Conservation (phyloP, 2,797 vertebrate genomes). For the Eospalax fontanierii region DNA sequence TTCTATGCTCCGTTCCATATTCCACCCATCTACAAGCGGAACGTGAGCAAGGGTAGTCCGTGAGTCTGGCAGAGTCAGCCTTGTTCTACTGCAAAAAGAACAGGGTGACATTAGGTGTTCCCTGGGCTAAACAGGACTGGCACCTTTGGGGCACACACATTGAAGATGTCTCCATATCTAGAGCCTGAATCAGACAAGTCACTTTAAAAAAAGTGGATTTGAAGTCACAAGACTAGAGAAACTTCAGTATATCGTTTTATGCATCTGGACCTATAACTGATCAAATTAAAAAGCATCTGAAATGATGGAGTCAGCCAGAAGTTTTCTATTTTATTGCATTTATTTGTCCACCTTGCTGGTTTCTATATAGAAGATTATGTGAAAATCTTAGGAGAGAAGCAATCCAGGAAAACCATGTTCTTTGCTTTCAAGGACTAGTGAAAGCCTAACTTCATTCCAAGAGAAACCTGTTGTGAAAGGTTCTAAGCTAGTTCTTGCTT, state of each 20-base stretch:
- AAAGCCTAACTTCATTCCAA: background rate
- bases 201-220: background rate
- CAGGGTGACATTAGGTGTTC: background rate
- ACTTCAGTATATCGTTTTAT: background rate
- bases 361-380: background rate
- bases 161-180: background rate
- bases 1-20: background rate
- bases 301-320: background rate
- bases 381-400: slow-evolving; percentile 3
- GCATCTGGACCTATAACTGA: background rate
- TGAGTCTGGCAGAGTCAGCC: background rate
- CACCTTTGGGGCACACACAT: background rate
- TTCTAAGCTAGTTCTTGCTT: background rate
- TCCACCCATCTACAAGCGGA: background rate
- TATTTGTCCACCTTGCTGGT: background rate
- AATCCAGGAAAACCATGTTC: background rate
- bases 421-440: background rate
- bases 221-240: background rate
- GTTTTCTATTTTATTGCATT: background rate
- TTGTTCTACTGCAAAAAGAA: background rate
- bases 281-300: slow-evolving; percentile 37
- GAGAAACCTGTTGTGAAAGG: background rate
- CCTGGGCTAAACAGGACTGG: background rate
- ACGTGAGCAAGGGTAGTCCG: background rate
- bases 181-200: background rate